Conservation (phyloP, 2,113 vertebrate species). For the Potamarius usumacintae region DNA sequence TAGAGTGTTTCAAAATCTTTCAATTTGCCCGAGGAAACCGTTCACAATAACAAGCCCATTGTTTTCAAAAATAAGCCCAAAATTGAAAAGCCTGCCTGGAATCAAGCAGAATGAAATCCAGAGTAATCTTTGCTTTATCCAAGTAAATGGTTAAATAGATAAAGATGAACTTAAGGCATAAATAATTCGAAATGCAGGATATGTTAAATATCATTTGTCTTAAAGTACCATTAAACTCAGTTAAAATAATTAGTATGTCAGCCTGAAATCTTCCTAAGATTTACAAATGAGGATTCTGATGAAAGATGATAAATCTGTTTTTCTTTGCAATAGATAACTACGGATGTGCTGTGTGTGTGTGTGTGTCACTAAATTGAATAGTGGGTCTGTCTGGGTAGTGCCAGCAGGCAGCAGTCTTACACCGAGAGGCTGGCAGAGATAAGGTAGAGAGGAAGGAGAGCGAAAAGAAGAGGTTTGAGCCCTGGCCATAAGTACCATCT, state of each 20-base stretch:
- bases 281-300: constrained; percentile 7
- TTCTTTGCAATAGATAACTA: constrained; percentile 32
- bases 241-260: not conserved
- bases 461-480: constrained; percentile 59
- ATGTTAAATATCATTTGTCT: constrained; percentile 12
- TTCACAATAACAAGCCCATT: constrained; percentile 64
- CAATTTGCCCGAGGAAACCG: constrained; percentile 52
- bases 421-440: constrained; percentile 86
- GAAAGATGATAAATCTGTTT: constrained; percentile 12
- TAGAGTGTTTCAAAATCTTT: constrained; percentile 51
- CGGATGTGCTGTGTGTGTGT: constrained; percentile 19
- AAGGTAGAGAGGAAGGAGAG: constrained; percentile 56
- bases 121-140: constrained; percentile 20
- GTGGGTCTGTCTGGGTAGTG: constrained; percentile 82
- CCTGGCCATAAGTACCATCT: constrained; percentile 92
- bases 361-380: constrained; percentile 80
- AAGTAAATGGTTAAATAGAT: constrained; percentile 33
- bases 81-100: constrained; percentile 44
- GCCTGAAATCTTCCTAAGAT: not conserved
- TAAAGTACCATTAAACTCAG: not conserved
- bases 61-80: constrained; percentile 55
- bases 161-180: constrained; percentile 23
- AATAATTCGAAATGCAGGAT: constrained; percentile 21
- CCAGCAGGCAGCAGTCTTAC: constrained; percentile 86
- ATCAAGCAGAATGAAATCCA: constrained; percentile 51